Percentiles rank a stretch among this genome's conserved stretches.
phyloP scores from a whole-genome alignment of 2,797 vertebrate genomes.

The Alectoris magna region DNA sequence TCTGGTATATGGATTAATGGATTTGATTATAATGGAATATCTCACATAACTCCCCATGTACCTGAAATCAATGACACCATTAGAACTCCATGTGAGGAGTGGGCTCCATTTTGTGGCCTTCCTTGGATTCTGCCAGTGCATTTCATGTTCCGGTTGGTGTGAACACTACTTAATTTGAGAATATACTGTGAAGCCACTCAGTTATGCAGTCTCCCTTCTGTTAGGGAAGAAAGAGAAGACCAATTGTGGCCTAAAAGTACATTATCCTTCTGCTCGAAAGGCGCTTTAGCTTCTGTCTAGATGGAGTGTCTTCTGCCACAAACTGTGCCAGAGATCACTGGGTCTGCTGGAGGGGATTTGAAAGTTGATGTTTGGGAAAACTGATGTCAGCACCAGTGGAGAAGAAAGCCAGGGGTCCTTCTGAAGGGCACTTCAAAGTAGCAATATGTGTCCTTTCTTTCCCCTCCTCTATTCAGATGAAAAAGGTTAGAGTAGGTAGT shows the following conservation, averaged over 20 bases:
- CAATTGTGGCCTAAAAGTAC: neutral
- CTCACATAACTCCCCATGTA: constrained; percentile 89
- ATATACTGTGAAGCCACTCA: neutral
- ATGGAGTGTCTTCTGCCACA: neutral
- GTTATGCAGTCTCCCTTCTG: neutral
- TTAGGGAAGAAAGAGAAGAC: neutral
- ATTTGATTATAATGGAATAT: constrained; percentile 93
- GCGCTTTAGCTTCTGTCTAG: neutral
- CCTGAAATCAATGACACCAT: constrained; percentile 93
- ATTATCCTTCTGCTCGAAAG: neutral
- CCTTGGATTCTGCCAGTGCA: constrained; percentile 97
- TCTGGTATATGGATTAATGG: constrained; percentile 98
- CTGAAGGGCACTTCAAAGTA: neutral
- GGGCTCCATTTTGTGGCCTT: constrained; percentile 92
- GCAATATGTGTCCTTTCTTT: neutral
- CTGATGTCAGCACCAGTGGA: neutral
- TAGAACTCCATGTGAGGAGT: constrained; percentile 84
- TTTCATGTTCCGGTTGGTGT: constrained; percentile 90
- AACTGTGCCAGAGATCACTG: neutral
- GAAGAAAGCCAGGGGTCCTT: neutral
- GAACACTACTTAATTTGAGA: neutral
- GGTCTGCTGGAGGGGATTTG: neutral
- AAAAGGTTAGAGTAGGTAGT: neutral
- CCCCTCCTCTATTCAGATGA: neutral
- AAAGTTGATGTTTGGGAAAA: neutral